These are phyloP conservation scores for Antechinus flavipes DNA, from an alignment of 2,113 vertebrate species.

Conservation along the genomic window DNA sequence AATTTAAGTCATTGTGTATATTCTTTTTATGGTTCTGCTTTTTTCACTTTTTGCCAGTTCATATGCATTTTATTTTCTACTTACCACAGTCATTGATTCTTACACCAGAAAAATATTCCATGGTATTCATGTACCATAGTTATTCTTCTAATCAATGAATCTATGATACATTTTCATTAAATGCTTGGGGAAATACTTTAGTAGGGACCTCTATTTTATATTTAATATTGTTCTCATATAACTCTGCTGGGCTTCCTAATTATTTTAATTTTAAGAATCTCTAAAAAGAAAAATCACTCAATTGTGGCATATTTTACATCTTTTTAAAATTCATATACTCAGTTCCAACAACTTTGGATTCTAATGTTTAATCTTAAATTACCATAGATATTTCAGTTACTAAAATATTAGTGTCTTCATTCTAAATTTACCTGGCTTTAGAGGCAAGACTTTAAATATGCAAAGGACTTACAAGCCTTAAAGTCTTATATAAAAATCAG, in stretches of 20 bases:
- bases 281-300: too few species aligned
- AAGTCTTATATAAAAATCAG: not conserved
- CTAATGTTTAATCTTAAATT: too few species aligned
- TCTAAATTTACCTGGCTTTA: not conserved
- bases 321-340: too few species aligned
- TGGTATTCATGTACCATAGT: not conserved
- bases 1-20: not conserved
- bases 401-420: constrained; percentile 27
- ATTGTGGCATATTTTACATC: too few species aligned
- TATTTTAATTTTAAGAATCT: too few species aligned
- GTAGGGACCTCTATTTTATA: not conserved
- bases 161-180: not conserved
- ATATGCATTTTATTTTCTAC: not conserved
- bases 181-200: constrained; percentile 30
- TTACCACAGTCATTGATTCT: not conserved
- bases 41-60: not conserved
- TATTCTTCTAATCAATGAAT: not conserved
- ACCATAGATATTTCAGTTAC: not conserved
- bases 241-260: too few species aligned
- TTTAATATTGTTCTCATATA: not conserved
- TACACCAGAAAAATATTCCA: not conserved
- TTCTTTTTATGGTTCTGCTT: not conserved
- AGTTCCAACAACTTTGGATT: too few species aligned
- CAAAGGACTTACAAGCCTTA: not conserved
- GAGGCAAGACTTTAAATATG: not conserved